A percentile compares a stretch with the other conserved stretches of the same genome.
Conservation (phyloP, 2,888 invertebrate species). For the Xestia xanthographa region DNA sequence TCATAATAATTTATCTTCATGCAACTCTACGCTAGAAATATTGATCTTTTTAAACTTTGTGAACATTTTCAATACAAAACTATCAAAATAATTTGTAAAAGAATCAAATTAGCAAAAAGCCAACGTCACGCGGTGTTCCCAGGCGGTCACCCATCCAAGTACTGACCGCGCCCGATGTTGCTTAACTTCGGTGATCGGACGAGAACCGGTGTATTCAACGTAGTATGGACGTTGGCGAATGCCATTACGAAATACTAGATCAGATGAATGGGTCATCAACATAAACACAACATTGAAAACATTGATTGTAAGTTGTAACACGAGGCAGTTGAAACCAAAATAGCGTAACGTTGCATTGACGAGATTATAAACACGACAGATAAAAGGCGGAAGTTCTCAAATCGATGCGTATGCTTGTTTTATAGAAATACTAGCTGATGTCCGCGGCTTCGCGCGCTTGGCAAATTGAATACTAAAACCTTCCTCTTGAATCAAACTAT, state of each 20-base stretch:
- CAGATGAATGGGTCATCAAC: background rate
- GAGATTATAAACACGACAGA: background rate
- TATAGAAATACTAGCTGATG: too few species aligned
- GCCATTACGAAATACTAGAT: accelerated
- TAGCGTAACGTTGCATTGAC: too few species aligned
- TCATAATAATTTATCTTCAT: background rate
- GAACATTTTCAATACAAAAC: background rate
- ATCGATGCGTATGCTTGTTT: too few species aligned
- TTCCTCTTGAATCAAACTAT: too few species aligned
- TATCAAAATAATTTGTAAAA: background rate
- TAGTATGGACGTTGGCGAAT: slow-evolving; percentile 61
- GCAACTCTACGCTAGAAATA: background rate
- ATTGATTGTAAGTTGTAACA: too few species aligned
- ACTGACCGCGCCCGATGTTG: slow-evolving; percentile 85
- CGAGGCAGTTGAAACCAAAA: background rate
- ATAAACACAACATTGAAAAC: background rate
- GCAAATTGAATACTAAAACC: too few species aligned
- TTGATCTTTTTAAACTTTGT: background rate
- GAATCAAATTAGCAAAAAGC: slow-evolving; percentile 45
- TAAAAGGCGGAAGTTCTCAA: too few species aligned
- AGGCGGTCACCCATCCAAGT: slow-evolving; percentile 88
- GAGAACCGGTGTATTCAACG: slow-evolving; percentile 85
- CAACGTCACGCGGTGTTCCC: slow-evolving; percentile 78
- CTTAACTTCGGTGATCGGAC: slow-evolving; percentile 88
- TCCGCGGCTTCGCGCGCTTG: too few species aligned